A percentile compares a stretch with the other conserved stretches of the same genome.
phyloP scores from a whole-genome alignment of 1,140 invertebrate species.

The Planococcus citri region DNA sequence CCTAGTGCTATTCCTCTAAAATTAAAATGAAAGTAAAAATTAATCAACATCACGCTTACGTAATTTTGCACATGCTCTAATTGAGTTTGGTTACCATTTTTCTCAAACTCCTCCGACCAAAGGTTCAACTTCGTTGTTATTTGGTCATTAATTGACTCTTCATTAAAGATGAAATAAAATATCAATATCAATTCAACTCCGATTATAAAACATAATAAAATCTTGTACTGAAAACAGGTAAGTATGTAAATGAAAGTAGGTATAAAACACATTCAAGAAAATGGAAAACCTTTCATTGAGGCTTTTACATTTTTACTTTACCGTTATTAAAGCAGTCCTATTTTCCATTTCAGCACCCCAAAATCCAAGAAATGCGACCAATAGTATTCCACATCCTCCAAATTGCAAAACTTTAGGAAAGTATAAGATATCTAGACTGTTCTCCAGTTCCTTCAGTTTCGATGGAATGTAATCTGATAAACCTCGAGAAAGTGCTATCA shows the following conservation, averaged over 20 bases:
- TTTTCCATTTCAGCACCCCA: constrained; percentile 1
- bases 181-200: background rate
- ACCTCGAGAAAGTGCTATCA: background rate
- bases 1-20: no score
- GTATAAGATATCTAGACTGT: background rate
- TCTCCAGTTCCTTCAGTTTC: background rate
- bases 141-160: background rate
- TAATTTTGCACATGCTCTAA: background rate
- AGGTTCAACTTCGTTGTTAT: background rate
- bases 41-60: background rate
- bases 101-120: no score
- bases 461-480: background rate
- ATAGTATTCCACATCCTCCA: background rate
- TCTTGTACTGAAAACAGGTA: background rate
- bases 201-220: background rate
- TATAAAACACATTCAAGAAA: no score
- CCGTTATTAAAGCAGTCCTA: background rate
- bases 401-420: background rate
- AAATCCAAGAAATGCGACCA: background rate
- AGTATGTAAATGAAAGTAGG: no score
- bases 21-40: no score
- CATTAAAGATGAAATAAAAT: background rate
- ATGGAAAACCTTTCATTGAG: no score
- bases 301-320: no score
- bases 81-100: background rate